Evolutionary conservation across 92 coral and sea anemone genomes (phyloP).

Genomic region (Pocillopora meandrina): DNA sequence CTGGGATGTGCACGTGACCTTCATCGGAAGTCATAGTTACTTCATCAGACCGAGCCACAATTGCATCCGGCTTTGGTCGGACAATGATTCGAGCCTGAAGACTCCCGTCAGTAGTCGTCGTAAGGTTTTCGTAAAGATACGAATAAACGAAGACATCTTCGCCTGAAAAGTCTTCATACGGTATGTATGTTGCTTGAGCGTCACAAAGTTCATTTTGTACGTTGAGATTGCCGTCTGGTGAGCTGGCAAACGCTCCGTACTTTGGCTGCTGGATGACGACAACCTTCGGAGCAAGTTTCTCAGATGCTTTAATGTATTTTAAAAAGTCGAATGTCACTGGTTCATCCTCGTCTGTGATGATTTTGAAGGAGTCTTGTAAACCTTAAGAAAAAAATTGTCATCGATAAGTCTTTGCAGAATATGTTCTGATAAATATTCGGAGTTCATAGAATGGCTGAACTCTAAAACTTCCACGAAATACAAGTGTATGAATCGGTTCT

Average conservation of each 20-base stretch:
- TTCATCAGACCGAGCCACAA: constrained; percentile 77
- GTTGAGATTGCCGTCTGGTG: constrained; percentile 60
- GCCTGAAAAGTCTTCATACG: constrained; percentile 83
- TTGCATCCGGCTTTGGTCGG: constrained; percentile 74
- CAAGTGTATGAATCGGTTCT: too few relatives aligned
- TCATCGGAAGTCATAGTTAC: constrained; percentile 81
- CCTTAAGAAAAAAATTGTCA: not conserved
- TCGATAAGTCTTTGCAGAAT: not conserved
- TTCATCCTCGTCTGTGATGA: constrained; percentile 78
- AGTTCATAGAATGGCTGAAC: too few relatives aligned
- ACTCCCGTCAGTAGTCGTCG: constrained; percentile 83
- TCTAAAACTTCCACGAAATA: too few relatives aligned
- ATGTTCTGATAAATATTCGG: too few relatives aligned
- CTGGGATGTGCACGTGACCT: constrained; percentile 90
- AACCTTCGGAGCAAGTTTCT: constrained; percentile 72
- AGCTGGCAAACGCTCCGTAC: constrained; percentile 80
- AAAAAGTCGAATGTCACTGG: constrained; percentile 77
- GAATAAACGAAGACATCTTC: constrained; percentile 89
- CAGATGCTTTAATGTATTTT: constrained; percentile 61
- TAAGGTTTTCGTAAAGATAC: constrained; percentile 83
- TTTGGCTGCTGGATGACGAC: constrained; percentile 74
- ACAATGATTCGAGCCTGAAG: constrained; percentile 81
- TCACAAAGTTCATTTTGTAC: constrained; percentile 78
- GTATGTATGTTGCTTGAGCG: constrained; percentile 73
- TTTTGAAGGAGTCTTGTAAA: constrained; percentile 55